Evolutionary conservation across 2,888 invertebrate species (phyloP).

Genomic region (Hyppa rectilinea): DNA sequence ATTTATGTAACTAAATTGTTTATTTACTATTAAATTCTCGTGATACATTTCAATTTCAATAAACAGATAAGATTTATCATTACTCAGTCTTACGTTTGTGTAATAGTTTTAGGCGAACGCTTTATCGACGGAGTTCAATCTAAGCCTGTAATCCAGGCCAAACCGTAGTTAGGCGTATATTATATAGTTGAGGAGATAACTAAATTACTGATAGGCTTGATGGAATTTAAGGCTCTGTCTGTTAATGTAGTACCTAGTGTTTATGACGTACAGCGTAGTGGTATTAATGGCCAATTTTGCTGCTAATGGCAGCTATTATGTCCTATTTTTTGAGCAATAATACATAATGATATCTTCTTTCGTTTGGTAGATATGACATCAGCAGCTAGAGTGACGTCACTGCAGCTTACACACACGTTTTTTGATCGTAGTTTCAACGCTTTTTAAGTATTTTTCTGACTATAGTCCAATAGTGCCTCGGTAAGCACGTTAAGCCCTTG

Average conservation of each 20-base stretch:
- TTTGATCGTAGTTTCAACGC: no score
- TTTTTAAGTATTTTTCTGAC: no score
- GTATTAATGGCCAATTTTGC: not conserved
- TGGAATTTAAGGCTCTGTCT: slow-evolving; percentile 26
- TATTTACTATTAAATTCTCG: no score
- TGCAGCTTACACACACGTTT: no score
- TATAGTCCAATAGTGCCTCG: no score
- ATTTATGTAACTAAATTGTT: not conserved
- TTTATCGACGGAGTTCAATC: slow-evolving; percentile 36
- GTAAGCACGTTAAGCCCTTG: no score
- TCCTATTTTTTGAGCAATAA: no score
- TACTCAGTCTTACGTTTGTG: slow-evolving; percentile 8
- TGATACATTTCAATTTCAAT: not conserved
- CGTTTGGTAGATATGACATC: no score
- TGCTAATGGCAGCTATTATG: no score
- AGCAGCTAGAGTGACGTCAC: no score
- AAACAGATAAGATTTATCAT: slow-evolving; percentile 5
- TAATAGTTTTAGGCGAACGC: slow-evolving; percentile 39
- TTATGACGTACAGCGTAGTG: slow-evolving; percentile 6
- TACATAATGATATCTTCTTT: no score
- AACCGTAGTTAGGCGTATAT: slow-evolving; percentile 33
- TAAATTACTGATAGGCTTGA: slow-evolving; percentile 30
- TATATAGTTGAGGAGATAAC: slow-evolving; percentile 24
- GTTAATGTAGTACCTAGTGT: not conserved
- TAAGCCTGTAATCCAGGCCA: slow-evolving; percentile 44